Base-by-base conservation (phyloP, 2,113 vertebrate genomes). In the Cyprinodon tularosa region DNA sequence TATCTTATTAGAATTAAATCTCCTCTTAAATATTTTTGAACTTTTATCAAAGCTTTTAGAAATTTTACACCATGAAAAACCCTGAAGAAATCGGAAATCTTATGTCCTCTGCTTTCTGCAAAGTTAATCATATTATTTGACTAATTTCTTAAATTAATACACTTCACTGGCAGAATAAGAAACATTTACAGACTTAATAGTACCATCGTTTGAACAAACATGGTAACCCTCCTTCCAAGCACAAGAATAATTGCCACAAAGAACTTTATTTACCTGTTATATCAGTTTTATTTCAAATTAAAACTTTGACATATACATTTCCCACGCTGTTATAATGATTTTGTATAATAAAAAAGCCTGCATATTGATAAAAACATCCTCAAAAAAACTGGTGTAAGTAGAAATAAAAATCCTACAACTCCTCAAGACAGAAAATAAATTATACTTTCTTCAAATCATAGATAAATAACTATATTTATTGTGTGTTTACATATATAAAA, bases 391-490 rank as follows among this genome's bases (percentile, higher is more conserved):
- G 71, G 69, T 85, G 85, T n/a, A 66, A 20, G 83, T 77, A 83
- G 90, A 72, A 91, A 89, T 80, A 67, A 14, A 80, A 74, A 78
- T 84, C 74, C 84, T 87, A 90, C 78, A 92, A 79, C 81, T 88
- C 83, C 76, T 84, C 84, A 84, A 77, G 88, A 89, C 75, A 91
- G 80, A 90, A 90, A 94, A 95, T 94, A 94, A 95, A 94, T 95
- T 95, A 95, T 83, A 87, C 76, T 87, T 87, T 86, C 66, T 92
- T 94, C 81, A 84, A 81, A 90, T 91, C 89, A 93, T 84, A 92
- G 90, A 94, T 94, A 95, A 94, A 95, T 95, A 92, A 92, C 88
- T 92, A 93, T 91, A 74, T 65, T 80, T 87, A 86, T 77, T 83
- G 20, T 57, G 50, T 57, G 50, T 15, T 38, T 83, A 86, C 88